A percentile compares a stretch with the other conserved stretches of the same genome.
Evolutionary conservation across 2,888 invertebrate genomes (phyloP).

Genomic region (Pharmacophagus antenor): DNA sequence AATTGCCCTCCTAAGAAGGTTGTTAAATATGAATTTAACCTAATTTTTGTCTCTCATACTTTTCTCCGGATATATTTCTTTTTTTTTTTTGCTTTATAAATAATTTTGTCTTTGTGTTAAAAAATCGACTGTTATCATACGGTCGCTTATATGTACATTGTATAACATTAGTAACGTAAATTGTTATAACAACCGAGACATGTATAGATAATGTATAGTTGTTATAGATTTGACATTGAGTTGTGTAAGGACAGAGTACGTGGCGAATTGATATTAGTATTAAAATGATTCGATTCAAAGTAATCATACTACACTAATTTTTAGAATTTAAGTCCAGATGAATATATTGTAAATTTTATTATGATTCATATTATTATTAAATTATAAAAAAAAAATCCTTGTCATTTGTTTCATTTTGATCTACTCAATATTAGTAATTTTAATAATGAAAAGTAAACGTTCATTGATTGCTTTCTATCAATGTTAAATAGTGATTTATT

Average conservation of each 20-base stretch:
- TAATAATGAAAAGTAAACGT: too few relatives aligned
- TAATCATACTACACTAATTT: constrained; percentile 26
- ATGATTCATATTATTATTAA: constrained; percentile 52
- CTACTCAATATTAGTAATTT: too few relatives aligned
- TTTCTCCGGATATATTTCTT: too few relatives aligned
- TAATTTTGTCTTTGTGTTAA: too few relatives aligned
- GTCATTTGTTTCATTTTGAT: not conserved
- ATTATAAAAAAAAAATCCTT: constrained; percentile 43
- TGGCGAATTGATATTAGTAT: constrained; percentile 47
- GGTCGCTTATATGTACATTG: constrained; percentile 9
- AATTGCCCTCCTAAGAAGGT: too few relatives aligned
- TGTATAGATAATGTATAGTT: constrained; percentile 13
- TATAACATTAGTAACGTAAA: constrained; percentile 1
- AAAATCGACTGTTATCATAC: constrained; percentile 3
- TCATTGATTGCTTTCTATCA: too few relatives aligned
- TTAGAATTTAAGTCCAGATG: constrained; percentile 40
- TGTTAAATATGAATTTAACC: too few relatives aligned
- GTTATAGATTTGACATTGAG: constrained; percentile 13
- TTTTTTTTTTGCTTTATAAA: too few relatives aligned
- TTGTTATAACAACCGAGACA: constrained; percentile 14
- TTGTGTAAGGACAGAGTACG: not conserved
- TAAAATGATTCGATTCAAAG: constrained; percentile 28
- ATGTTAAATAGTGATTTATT: too few relatives aligned
- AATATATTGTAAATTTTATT: constrained; percentile 54
- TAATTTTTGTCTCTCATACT: too few relatives aligned